Evolutionary conservation across 2,797 vertebrate genomes (phyloP).

Genomic region (Sarcoramphus papa): DNA sequence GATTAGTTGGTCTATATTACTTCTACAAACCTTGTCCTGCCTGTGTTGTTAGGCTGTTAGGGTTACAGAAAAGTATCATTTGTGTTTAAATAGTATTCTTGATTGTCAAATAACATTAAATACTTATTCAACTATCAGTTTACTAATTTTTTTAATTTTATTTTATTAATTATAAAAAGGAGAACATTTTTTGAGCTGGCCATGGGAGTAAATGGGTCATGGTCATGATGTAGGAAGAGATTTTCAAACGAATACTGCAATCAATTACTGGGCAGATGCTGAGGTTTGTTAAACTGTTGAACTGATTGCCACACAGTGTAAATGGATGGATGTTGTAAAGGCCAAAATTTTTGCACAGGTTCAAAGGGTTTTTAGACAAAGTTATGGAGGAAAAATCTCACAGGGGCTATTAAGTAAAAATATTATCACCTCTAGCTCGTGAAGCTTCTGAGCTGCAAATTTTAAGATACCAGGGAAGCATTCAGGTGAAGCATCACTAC

Average conservation of each 20-base stretch:
- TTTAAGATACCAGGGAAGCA: background rate
- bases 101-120: background rate
- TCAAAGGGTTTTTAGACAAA: background rate
- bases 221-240: background rate
- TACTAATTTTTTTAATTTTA: background rate
- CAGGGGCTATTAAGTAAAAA: background rate
- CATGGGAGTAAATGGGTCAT: background rate
- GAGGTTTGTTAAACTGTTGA: background rate
- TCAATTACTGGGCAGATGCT: background rate
- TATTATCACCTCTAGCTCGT: background rate
- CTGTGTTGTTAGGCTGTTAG: background rate
- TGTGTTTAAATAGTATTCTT: background rate
- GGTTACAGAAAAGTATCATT: background rate
- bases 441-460: background rate
- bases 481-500: background rate
- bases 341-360: background rate
- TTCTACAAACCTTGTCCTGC: background rate
- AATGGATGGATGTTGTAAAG: background rate
- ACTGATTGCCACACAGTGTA: background rate
- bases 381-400: background rate
- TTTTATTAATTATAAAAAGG: background rate
- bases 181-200: background rate
- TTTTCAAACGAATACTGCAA: background rate
- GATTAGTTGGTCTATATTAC: background rate
- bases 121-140: background rate